Evolutionary conservation across 1,140 invertebrate species (phyloP).

Genomic region (Drosophila oshimai): DNA sequence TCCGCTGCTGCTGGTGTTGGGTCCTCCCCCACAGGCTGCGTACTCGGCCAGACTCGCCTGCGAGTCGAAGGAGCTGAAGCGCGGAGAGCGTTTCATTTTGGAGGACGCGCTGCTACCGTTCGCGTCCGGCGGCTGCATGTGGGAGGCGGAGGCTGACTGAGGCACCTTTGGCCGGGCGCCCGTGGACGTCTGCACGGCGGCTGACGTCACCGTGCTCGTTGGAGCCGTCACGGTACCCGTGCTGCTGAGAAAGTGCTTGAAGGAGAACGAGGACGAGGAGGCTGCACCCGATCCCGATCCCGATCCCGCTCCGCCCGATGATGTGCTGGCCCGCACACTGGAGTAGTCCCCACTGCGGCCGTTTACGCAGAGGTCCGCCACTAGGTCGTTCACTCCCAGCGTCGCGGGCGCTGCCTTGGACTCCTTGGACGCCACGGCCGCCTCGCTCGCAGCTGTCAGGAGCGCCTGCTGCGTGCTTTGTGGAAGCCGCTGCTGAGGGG

Average conservation of each 20-base stretch:
- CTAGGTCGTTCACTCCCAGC: conserved; percentile 60
- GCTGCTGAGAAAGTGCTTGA: conserved; percentile 88
- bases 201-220: conserved; percentile 65
- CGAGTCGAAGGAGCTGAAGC: conserved; percentile 82
- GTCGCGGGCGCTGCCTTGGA: neutral
- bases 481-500: conserved; percentile 20
- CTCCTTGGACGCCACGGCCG: conserved; percentile 10
- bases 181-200: conserved; percentile 68
- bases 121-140: conserved; percentile 55
- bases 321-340: conserved; percentile 42
- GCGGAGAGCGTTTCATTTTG: conserved; percentile 81
- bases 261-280: conserved; percentile 85
- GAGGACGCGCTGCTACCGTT: conserved; percentile 61
- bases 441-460: conserved; percentile 21
- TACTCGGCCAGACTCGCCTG: conserved; percentile 82
- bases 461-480: conserved; percentile 27
- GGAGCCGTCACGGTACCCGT: conserved; percentile 70
- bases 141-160: conserved; percentile 69
- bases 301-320: neutral
- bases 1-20: conserved; percentile 1
- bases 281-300: neutral
- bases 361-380: conserved; percentile 67
- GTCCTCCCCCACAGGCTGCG: conserved; percentile 44
- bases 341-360: conserved; percentile 46
- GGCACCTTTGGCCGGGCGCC: conserved; percentile 80